These are phyloP conservation scores for Leptestheria dahalacensis DNA, from an alignment of 1,140 invertebrate genomes.

Conservation along the genomic window DNA sequence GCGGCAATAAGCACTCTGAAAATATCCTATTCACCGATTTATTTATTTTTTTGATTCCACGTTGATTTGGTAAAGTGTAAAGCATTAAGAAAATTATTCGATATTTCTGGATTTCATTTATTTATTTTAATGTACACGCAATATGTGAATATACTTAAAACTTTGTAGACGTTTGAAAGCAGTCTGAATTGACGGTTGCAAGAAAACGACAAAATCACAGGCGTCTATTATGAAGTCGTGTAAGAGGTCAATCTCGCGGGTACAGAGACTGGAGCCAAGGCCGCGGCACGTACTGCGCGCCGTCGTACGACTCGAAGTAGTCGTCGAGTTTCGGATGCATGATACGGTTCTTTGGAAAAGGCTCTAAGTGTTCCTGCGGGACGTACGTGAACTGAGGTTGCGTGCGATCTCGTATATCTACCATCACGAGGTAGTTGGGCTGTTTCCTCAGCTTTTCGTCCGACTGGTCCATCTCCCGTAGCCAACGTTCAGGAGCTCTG, in stretches of 20 bases:
- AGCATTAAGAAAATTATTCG: no score
- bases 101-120: no score
- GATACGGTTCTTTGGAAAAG: constrained; percentile 15
- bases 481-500: constrained; percentile 16
- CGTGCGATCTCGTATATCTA: constrained; percentile 27
- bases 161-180: no score
- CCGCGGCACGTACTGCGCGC: constrained; percentile 27
- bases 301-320: constrained; percentile 31
- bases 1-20: no score
- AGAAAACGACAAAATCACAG: neutral
- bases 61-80: no score
- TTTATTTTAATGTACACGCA: no score
- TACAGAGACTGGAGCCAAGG: constrained; percentile 27
- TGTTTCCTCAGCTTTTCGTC: neutral
- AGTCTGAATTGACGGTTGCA: no score
- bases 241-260: constrained; percentile 23
- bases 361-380: constrained; percentile 30
- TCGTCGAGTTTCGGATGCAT: constrained; percentile 27
- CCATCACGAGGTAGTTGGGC: constrained; percentile 32
- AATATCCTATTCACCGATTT: no score
- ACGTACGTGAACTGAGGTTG: constrained; percentile 30
- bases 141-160: no score
- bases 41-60: no score
- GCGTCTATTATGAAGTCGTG: neutral
- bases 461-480: constrained; percentile 19